phyloP scores from a whole-genome alignment of 2,113 vertebrate genomes.

The Chlorodrepanis virens region DNA sequence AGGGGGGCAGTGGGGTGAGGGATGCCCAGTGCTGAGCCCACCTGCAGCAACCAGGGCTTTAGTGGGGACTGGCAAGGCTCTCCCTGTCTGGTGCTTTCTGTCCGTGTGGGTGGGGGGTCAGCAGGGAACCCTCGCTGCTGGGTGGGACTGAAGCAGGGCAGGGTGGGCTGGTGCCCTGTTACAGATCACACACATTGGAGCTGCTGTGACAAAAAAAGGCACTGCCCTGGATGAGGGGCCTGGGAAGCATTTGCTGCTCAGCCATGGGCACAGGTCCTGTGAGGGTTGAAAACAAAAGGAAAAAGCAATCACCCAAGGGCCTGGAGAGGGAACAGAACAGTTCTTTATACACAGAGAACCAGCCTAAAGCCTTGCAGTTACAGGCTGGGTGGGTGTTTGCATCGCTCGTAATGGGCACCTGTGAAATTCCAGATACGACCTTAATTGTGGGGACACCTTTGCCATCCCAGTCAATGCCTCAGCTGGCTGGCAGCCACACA shows the following conservation, averaged over 20 bases:
- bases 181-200: no score
- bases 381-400: fast-evolving
- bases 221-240: neutral
- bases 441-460: neutral
- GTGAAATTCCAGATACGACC: neutral
- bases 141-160: neutral
- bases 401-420: fast-evolving
- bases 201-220: neutral
- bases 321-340: neutral
- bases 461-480: fast-evolving
- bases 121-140: fast-evolving
- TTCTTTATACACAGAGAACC: neutral
- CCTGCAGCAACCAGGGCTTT: neutral
- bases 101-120: no score
- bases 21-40: neutral
- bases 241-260: neutral
- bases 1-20: neutral
- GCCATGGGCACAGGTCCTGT: fast-evolving
- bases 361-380: neutral
- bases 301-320: neutral
- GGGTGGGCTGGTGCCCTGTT: neutral
- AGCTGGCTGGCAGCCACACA: fast-evolving
- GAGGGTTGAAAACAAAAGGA: neutral
- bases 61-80: neutral
- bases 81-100: fast-evolving